Evolutionary conservation across 2,113 vertebrate species (phyloP), one percentile per base, ranked within the genome.

Genomic region (Oncorhynchus masou): DNA sequence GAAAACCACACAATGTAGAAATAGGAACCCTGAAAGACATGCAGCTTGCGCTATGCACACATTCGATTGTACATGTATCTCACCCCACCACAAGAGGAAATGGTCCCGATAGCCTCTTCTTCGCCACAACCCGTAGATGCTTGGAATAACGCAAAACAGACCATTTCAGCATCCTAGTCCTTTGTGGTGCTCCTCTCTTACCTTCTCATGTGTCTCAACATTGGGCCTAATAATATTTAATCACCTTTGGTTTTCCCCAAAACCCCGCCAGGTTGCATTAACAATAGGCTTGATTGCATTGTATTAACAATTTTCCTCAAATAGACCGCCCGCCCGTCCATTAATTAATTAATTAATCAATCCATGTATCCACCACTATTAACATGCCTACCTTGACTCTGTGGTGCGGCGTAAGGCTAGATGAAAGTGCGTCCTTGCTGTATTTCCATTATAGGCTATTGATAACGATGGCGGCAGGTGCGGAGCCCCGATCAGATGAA

Each of bases 371-470:
- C 22, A 49, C 72, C 68, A 62, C 60, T 71, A 62, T 73, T 70
- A 75, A 22, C 34, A 8, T 68, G 27, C 86, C 74, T 93, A 94
- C 93, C 93, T 92, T 92, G 91, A 85, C 79, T 88, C 73, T 69
- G 86, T 89, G 86, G 85, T 80, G 87, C 87, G 81, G 83, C 83
- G 81, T 72, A 83, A 79, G 83, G 80, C 86, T 90, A 93, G 79
- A 88, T 90, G 86, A 78, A 78, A 75, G 62, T 13, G 19, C 80
- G 76, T 81, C 70, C 79, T 62, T 62, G 19, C 84, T 70, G 84
- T 72, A 19, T 85, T 45, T 85, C 86, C 93, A 92, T 93, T 71
- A 57, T 45, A 45, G 39, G 39, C 39, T 81, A 70, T 9, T 64
- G 85, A 73, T 82, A 24, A 70, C 72, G 81, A 73, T 76, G 84